phyloP scores from a whole-genome alignment of 2,113 vertebrate species.

The Climacteris rufus region DNA sequence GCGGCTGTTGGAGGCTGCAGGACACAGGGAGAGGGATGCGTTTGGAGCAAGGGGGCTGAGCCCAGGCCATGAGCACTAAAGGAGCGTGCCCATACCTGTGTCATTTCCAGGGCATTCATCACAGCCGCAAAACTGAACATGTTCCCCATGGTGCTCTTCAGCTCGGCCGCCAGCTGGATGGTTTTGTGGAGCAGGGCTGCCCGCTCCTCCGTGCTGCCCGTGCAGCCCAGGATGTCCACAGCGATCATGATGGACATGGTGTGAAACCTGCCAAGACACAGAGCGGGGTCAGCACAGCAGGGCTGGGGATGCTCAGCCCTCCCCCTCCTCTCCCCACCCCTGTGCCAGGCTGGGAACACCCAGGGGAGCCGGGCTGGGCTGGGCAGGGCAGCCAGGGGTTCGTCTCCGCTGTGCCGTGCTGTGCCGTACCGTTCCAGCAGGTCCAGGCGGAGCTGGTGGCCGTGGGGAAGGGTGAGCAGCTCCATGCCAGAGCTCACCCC shows the following conservation, averaged over 20 bases:
- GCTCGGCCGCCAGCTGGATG: conserved; percentile 93
- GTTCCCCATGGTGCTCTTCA: conserved; percentile 95
- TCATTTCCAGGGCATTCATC: conserved; percentile 94
- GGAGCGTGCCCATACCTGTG: conserved; percentile 75
- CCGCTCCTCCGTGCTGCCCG: conserved; percentile 90
- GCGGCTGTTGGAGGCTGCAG: fast-evolving
- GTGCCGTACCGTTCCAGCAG: conserved; percentile 89
- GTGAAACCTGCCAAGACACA: conserved; percentile 81
- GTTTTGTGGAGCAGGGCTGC: conserved; percentile 93
- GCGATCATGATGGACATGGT: conserved; percentile 99
- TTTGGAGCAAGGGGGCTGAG: not conserved
- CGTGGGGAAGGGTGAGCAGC: conserved; percentile 94
- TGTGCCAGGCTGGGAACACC: not conserved
- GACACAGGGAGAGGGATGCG: not conserved
- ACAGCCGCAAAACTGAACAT: conserved; percentile 97
- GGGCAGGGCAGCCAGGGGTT: not conserved
- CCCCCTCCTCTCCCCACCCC: not conserved
- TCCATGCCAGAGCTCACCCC: conserved; percentile 95
- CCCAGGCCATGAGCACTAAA: not conserved
- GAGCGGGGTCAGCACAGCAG: fast-evolving
- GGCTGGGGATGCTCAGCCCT: not conserved
- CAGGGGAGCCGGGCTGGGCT: not conserved
- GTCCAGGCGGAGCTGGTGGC: conserved; percentile 94
- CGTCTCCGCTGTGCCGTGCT: fast-evolving
- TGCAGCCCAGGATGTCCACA: conserved; percentile 94